A percentile compares a stretch with the other conserved stretches of the same genome.
Conservation (phyloP, 2,797 vertebrate genomes). For the Amniataba percoides region DNA sequence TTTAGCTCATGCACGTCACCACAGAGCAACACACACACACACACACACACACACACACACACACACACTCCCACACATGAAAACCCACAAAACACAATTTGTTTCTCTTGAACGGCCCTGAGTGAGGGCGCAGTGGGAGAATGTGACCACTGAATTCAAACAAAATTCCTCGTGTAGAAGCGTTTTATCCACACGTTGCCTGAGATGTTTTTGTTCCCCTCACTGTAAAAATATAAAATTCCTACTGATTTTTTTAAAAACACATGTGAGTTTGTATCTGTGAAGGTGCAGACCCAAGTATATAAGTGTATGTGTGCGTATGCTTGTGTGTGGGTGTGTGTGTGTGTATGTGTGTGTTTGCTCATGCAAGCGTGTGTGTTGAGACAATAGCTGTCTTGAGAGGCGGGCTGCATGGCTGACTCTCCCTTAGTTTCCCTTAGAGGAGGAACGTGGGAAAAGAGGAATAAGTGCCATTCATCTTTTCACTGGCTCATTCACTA, state of each 20-base stretch:
- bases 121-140: constrained; percentile 41
- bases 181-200: constrained; percentile 30
- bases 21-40: constrained; percentile 36
- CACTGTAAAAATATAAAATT: constrained; percentile 39
- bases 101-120: constrained; percentile 29
- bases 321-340: constrained; percentile 8
- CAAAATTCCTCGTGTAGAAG: constrained; percentile 25
- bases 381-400: constrained; percentile 78
- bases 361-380: constrained; percentile 71
- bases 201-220: constrained; percentile 3
- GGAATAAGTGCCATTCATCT: constrained; percentile 88
- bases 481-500: constrained; percentile 78
- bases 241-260: constrained; percentile 19
- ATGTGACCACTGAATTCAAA: constrained; percentile 54
- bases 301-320: neutral
- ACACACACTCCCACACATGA: constrained; percentile 2
- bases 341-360: constrained; percentile 51
- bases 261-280: constrained; percentile 5
- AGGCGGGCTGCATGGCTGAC: constrained; percentile 79
- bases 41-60: constrained; percentile 4
- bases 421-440: constrained; percentile 77
- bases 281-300: constrained; percentile 5
- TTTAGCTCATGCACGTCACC: constrained; percentile 47
- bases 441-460: constrained; percentile 85
- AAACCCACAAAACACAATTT: constrained; percentile 44